phyloP scores from a whole-genome alignment of 2,797 vertebrate genomes.

The Galagoides demidoff region DNA sequence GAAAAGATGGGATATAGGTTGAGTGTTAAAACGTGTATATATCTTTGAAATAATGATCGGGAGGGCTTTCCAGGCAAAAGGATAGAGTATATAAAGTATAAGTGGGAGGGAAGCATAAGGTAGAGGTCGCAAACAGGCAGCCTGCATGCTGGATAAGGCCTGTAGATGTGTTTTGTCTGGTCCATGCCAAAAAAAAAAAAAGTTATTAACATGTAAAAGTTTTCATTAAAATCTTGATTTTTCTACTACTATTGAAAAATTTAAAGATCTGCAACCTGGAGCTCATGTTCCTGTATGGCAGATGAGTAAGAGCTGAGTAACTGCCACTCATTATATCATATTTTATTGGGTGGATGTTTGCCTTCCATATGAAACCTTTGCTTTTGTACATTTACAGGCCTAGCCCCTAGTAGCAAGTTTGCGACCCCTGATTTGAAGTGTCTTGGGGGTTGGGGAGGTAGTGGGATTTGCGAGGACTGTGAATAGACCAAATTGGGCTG shows the following conservation, averaged over 20 bases:
- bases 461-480: slow-evolving; percentile 52
- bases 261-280: slow-evolving; percentile 18
- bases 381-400: slow-evolving; percentile 44
- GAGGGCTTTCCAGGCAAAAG: slow-evolving; percentile 21
- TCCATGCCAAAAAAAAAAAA: background rate
- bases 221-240: slow-evolving; percentile 43
- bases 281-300: background rate
- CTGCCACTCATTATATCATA: background rate
- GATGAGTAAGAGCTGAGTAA: slow-evolving; percentile 54
- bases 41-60: slow-evolving; percentile 62
- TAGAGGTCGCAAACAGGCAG: slow-evolving; percentile 80
- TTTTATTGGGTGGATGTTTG: slow-evolving; percentile 23
- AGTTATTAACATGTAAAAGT: slow-evolving; percentile 38
- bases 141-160: slow-evolving; percentile 47
- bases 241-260: slow-evolving; percentile 34
- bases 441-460: slow-evolving; percentile 54
- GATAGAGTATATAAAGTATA: slow-evolving; percentile 24
- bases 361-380: slow-evolving; percentile 19
- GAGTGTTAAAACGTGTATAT: slow-evolving; percentile 47
- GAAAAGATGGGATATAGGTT: slow-evolving; percentile 60
- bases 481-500: slow-evolving; percentile 59
- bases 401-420: slow-evolving; percentile 73
- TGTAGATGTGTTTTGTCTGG: slow-evolving; percentile 53
- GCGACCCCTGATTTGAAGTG: slow-evolving; percentile 70
- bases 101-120: slow-evolving; percentile 42